These are phyloP conservation scores for Microcebus lehilahytsara DNA, from an alignment of 2,113 vertebrate genomes.

Conservation along the genomic window DNA sequence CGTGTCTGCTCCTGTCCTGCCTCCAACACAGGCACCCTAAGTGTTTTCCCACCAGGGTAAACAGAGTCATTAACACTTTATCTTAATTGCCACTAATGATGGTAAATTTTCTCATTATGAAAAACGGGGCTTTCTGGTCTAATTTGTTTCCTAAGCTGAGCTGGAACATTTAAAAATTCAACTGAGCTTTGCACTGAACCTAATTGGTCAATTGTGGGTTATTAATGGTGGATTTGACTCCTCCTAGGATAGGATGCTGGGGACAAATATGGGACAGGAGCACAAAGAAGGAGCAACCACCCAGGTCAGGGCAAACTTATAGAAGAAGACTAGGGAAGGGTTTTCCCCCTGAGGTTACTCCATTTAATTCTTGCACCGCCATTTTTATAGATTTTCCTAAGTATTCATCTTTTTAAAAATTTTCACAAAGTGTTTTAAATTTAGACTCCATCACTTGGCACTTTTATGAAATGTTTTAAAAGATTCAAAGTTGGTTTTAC, in stretches of 20 bases:
- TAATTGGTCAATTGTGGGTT: constrained; percentile 44
- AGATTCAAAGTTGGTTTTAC: background rate
- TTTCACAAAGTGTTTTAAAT: constrained; percentile 37
- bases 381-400: background rate
- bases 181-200: background rate
- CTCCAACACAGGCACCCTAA: background rate
- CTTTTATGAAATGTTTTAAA: background rate
- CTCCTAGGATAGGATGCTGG: background rate
- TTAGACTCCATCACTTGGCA: background rate
- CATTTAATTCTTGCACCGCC: background rate
- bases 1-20: background rate
- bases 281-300: background rate
- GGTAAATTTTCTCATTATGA: constrained; percentile 62
- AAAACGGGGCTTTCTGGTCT: constrained; percentile 57
- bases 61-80: constrained; percentile 70
- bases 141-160: constrained; percentile 51
- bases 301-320: background rate
- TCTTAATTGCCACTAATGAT: constrained; percentile 76
- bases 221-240: constrained; percentile 29
- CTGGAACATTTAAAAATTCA: constrained; percentile 38
- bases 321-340: background rate
- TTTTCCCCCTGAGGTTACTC: background rate
- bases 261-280: background rate
- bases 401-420: background rate
- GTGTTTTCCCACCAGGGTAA: constrained; percentile 62